These are phyloP conservation scores for Antitype chi DNA, from an alignment of 2,888 invertebrate genomes.

Conservation along the genomic window DNA sequence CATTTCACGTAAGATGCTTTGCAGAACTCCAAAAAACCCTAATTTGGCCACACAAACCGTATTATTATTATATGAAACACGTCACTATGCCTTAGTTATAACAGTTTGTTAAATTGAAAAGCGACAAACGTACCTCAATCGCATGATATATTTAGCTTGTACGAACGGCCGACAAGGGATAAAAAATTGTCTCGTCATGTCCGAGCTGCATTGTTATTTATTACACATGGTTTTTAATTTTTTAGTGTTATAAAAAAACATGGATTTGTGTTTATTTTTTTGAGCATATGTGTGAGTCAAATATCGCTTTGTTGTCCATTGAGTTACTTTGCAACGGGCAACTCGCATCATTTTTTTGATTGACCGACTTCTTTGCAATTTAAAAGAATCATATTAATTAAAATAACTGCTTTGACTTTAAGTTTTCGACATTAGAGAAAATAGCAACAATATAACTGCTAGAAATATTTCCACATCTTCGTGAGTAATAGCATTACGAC, in stretches of 20 bases:
- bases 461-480: neutral
- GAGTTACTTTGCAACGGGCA: neutral
- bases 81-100: neutral
- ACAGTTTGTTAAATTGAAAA: constrained; percentile 38
- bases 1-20: neutral
- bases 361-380: neutral
- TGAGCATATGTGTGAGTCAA: neutral
- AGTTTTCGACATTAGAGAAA: neutral
- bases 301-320: neutral
- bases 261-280: neutral
- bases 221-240: constrained; percentile 20
- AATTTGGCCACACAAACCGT: neutral
- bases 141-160: constrained; percentile 47
- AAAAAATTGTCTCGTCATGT: constrained; percentile 32
- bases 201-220: constrained; percentile 44
- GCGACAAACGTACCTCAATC: constrained; percentile 30
- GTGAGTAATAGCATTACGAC: constrained; percentile 46
- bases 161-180: constrained; percentile 27
- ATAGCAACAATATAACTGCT: neutral
- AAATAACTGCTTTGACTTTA: neutral
- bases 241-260: constrained; percentile 5
- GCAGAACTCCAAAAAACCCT: too few species aligned
- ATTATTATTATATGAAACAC: too few species aligned
- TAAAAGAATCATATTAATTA: neutral
- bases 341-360: neutral